These are phyloP conservation scores for Muscidifurax raptorellus DNA, from an alignment of 1,140 invertebrate genomes.

Conservation along the genomic window DNA sequence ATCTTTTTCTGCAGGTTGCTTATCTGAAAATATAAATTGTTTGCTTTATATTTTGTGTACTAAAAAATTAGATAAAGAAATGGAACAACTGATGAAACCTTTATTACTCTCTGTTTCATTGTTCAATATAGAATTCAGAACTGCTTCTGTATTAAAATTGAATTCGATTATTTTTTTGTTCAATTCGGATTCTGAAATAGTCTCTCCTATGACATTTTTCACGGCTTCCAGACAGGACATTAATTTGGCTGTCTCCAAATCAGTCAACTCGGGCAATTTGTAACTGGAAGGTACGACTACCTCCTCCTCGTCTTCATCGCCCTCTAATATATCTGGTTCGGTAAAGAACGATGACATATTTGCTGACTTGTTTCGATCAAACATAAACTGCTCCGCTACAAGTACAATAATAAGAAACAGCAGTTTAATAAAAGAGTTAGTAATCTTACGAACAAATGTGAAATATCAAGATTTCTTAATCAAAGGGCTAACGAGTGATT, in stretches of 20 bases:
- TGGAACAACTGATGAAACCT: conserved; percentile 47
- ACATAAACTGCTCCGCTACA: conserved; percentile 87
- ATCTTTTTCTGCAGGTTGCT: neutral
- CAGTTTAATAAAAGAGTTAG: neutral
- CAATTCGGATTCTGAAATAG: conserved; percentile 82
- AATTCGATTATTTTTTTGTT: conserved; percentile 80
- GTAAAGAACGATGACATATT: conserved; percentile 84
- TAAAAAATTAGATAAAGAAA: conserved; percentile 10
- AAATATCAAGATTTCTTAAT: neutral
- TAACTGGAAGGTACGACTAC: conserved; percentile 63
- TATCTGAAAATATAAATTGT: conserved; percentile 3
- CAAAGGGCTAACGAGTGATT: conserved; percentile 13
- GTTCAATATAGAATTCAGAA: conserved; percentile 84
- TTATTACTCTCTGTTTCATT: conserved; percentile 58
- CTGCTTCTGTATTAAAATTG: conserved; percentile 83
- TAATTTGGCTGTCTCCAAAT: conserved; percentile 83
- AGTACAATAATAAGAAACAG: conserved; percentile 22
- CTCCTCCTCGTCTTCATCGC: conserved; percentile 76
- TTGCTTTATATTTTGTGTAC: neutral
- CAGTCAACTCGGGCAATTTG: conserved; percentile 77
- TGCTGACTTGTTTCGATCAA: conserved; percentile 83
- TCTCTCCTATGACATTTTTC: conserved; percentile 86
- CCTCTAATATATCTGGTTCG: conserved; percentile 85
- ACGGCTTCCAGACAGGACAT: conserved; percentile 90
- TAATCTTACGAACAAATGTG: neutral